Conservation (phyloP, 2,113 vertebrate genomes). For the Paratilapia polleni region DNA sequence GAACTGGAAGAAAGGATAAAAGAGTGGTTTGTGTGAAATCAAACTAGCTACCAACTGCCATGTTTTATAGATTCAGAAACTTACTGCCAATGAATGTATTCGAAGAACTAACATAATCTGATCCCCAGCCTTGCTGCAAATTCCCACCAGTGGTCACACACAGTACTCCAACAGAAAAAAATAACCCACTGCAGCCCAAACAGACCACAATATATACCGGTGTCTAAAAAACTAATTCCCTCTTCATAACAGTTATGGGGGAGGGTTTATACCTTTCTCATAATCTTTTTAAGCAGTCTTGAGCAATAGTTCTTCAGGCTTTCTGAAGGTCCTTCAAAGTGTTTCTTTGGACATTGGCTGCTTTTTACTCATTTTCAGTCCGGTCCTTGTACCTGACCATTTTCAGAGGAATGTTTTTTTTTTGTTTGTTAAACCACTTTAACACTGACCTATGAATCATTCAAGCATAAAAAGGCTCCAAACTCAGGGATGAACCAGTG, state of each 20-base stretch:
- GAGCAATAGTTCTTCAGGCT: neutral
- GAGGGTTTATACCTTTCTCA: accelerated
- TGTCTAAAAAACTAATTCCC: neutral
- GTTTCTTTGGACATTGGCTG: neutral
- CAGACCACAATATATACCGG: accelerated
- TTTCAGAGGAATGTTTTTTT: too few relatives aligned
- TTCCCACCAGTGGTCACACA: neutral
- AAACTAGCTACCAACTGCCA: neutral
- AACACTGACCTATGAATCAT: neutral
- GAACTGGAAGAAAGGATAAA: neutral
- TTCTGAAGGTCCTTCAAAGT: neutral
- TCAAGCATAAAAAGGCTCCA: neutral
- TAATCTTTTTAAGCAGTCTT: too few relatives aligned
- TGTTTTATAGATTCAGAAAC: neutral
- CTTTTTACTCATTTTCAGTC: neutral
- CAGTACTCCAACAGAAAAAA: neutral
- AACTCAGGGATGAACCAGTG: neutral
- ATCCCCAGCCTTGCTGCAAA: neutral
- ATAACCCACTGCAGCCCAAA: neutral
- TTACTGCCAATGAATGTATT: neutral
- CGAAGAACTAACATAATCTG: neutral
- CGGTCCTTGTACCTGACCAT: neutral
- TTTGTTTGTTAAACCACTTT: too few relatives aligned
- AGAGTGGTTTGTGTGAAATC: neutral
- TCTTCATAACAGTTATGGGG: neutral